Conservation (phyloP, 2,113 vertebrate species). For the Sceloporus tristichus region DNA sequence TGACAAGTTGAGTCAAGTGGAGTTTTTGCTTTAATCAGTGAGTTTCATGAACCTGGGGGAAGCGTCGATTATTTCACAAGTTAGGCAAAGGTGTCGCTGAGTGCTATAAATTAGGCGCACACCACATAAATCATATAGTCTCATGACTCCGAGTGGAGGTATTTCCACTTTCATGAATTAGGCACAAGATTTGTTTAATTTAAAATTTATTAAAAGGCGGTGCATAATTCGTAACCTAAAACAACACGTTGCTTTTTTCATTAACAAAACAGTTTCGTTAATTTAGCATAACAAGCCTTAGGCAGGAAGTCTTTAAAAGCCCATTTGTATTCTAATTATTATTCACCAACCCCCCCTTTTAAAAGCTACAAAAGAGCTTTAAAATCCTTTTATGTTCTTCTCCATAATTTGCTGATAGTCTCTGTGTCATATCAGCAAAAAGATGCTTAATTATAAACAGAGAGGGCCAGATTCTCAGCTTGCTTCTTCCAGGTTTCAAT, state of each 20-base stretch:
- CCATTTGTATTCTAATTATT: constrained; percentile 38
- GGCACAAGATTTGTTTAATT: background rate
- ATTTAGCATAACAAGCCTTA: constrained; percentile 28
- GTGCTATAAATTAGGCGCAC: background rate
- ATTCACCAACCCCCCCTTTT: constrained; percentile 15
- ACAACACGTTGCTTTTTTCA: constrained; percentile 25
- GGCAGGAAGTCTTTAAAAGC: constrained; percentile 25
- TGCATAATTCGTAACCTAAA: constrained; percentile 12
- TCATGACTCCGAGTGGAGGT: constrained; percentile 1
- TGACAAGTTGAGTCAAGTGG: background rate
- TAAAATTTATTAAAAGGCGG: constrained; percentile 13
- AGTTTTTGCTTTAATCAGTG: background rate
- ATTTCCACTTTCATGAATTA: constrained; percentile 11
- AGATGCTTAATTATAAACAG: constrained; percentile 26
- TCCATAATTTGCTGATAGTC: constrained; percentile 34
- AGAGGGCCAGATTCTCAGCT: constrained; percentile 42
- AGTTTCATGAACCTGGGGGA: background rate
- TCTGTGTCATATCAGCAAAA: background rate
- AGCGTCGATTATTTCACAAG: background rate
- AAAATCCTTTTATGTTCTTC: constrained; percentile 47
- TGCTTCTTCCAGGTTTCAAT: constrained; percentile 51
- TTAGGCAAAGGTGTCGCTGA: background rate
- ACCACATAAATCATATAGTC: background rate
- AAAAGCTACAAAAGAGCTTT: constrained; percentile 20
- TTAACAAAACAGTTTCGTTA: constrained; percentile 8